Evolutionary conservation across 1,140 invertebrate genomes (phyloP), one percentile per base, ranked within the genome.

Genomic region (Idris sp.): DNA sequence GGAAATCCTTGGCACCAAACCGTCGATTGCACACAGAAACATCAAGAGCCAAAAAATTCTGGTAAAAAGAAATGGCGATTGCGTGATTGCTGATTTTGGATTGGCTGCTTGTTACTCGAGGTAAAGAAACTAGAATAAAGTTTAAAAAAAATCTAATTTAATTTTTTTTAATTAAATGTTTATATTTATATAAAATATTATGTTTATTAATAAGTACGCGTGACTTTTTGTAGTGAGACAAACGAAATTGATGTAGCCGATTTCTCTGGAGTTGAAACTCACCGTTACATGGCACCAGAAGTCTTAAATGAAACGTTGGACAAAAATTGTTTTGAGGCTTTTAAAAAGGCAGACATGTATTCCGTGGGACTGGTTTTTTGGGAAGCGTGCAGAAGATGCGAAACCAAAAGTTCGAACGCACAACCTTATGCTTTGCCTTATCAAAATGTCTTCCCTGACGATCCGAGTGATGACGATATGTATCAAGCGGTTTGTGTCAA

Each of bases 11-110:
- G 95, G 96, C 8, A 97, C 95, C 2, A 97, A 97, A 83, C 95
- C 95, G 2, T 94, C 95, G 13, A 97, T 98, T 62, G 94, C 96
- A 25, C 97, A 99, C 84, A 88, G 97, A 33, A 97, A 99, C 82
- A 96, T 99, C 56, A 99, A 98, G 83, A 96, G 94, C 77, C 96
- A 97, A 84, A 98, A 98, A 82, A 97, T 98, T 68, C 88, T 99
- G 14, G 96, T 98, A 0, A 98, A 98, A 84, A 89, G 91, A 2
- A 95, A 97, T 81, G 95, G 95, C 0, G 94, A 96, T 79, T 97
- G 96, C 85, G 96, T 94, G 49, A 96, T 99, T 53, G 97, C 97
- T 0, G 97, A 99, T 84, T 97, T 99, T 83, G 97, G 97, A 1
- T 88, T 98, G 44, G 97, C 97, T 7, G 96, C 98, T 25, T 92